phyloP scores from a whole-genome alignment of 2,888 invertebrate species.

The Dendrolimus houi region DNA sequence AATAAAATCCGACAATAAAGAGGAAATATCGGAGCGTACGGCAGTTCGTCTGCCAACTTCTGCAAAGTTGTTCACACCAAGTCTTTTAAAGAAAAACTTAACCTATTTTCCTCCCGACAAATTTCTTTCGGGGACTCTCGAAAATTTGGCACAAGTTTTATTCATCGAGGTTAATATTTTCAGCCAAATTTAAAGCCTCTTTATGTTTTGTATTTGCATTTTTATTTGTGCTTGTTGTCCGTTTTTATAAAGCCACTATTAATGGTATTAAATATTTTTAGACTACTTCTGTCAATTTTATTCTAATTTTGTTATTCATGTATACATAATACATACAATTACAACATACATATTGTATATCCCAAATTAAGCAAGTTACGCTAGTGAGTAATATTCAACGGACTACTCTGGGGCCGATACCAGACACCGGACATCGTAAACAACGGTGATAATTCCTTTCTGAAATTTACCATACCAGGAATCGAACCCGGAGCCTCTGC shows the following conservation, averaged over 20 bases:
- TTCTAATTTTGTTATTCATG: too few relatives aligned
- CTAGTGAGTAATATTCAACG: too few relatives aligned
- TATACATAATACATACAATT: too few relatives aligned
- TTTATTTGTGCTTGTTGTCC: neutral
- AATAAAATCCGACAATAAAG: constrained; percentile 14
- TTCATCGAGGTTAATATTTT: neutral
- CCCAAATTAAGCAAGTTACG: too few relatives aligned
- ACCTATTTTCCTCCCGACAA: neutral
- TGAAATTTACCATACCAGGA: too few relatives aligned
- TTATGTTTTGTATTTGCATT: neutral
- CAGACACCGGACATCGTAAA: too few relatives aligned
- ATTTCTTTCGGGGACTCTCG: neutral
- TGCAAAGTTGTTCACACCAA: constrained; percentile 6
- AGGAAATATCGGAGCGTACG: constrained; percentile 9
- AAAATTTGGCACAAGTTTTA: neutral
- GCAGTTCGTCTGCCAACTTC: neutral
- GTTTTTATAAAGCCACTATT: neutral
- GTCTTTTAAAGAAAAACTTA: constrained; percentile 2
- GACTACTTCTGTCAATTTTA: too few relatives aligned
- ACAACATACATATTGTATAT: too few relatives aligned
- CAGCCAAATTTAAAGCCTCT: neutral
- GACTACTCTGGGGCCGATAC: too few relatives aligned
- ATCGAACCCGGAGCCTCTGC: too few relatives aligned
- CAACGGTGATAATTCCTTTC: too few relatives aligned
- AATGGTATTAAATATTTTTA: too few relatives aligned